Evolutionary conservation across 2,888 invertebrate genomes (phyloP), one percentile per base, ranked within the genome.

Genomic region (Monopis laevigella): DNA sequence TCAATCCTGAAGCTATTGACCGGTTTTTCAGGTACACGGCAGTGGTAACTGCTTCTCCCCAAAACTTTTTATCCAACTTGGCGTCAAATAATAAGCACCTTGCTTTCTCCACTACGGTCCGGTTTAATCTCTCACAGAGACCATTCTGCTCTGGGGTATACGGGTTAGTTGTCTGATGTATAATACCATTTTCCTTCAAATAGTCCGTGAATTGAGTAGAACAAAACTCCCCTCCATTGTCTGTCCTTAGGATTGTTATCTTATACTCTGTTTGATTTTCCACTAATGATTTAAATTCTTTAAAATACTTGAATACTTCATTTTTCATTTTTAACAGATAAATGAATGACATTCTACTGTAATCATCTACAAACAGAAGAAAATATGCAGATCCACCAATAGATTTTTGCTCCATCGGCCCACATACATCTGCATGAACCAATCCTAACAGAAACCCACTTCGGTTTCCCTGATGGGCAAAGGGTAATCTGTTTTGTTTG

Each of bases 81-180:
- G 28, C 28, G 3, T 28, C 4, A 6, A 3, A 10, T 10, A 28
- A 10, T 10, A 28, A 6, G 12, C 6, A 11, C 12, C 28, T 28
- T 28, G 28, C 28, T 13, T 43, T 44, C 16, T 56, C 53, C 13
- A 55, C 48, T 0, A 58, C 27, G 3, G 54, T 58, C 4, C 51
- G 21, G 26, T 57, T 57, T n/a, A 47, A 16, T 34, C 56, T 16
- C 39, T 61, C 56, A 7, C 52, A 43, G 2, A 48, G 11, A 2
- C 54, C 28, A 28, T 28, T 28, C n/a, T 28, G 28, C n/a, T 28
- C 28, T 3, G 28, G 28, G 10, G 28, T 28, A 28, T 28, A 28
- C 10, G 4, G 5, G 4, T 11, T 12, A 10, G 28, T 28, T 28
- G 3, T 6, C 12, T 28, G 28, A 28, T 28, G 28, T 6, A 6